A percentile compares a stretch with the other conserved stretches of the same genome.
phyloP scores from a whole-genome alignment of 2,888 invertebrate genomes.

The Phortica magna region DNA sequence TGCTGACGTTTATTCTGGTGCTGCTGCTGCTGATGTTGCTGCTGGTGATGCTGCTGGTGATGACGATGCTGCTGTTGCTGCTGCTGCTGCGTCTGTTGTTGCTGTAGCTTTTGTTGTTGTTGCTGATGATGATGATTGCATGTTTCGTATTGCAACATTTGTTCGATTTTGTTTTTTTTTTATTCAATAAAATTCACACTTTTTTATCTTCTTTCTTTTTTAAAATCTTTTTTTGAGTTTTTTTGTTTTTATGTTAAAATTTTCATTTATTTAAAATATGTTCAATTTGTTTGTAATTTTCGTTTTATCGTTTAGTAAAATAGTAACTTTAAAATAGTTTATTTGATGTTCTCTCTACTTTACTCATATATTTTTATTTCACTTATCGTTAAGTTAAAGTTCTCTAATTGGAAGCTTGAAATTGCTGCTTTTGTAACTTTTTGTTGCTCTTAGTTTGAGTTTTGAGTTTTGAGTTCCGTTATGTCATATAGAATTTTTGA shows the following conservation, averaged over 20 bases:
- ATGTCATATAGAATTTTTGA: conserved; percentile 32
- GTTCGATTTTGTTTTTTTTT: conserved; percentile 36
- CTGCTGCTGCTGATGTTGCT: conserved; percentile 49
- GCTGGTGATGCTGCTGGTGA: conserved; percentile 46
- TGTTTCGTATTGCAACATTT: conserved; percentile 68
- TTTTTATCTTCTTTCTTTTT: conserved; percentile 28
- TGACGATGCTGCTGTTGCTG: conserved; percentile 53
- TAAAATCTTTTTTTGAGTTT: conserved; percentile 38
- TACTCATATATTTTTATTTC: conserved; percentile 45
- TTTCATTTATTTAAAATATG: conserved; percentile 34
- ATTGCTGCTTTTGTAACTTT: conserved; percentile 70
- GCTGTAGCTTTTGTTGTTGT: conserved; percentile 45
- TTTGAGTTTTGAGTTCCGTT: conserved; percentile 44
- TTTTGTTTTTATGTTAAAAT: conserved; percentile 36
- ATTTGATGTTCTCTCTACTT: conserved; percentile 48
- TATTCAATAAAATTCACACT: conserved; percentile 20
- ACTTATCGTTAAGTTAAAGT: conserved; percentile 19
- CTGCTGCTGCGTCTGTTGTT: conserved; percentile 40
- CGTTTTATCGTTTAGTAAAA: conserved; percentile 52
- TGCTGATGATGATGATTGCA: conserved; percentile 59
- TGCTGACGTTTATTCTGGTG: conserved; percentile 46
- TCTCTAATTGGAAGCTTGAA: conserved; percentile 68
- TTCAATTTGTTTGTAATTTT: conserved; percentile 30
- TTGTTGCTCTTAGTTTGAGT: conserved; percentile 47
- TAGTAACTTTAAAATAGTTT: conserved; percentile 60